Evolutionary conservation across 2,797 vertebrate genomes (phyloP).

Genomic region (Tapirus indicus): DNA sequence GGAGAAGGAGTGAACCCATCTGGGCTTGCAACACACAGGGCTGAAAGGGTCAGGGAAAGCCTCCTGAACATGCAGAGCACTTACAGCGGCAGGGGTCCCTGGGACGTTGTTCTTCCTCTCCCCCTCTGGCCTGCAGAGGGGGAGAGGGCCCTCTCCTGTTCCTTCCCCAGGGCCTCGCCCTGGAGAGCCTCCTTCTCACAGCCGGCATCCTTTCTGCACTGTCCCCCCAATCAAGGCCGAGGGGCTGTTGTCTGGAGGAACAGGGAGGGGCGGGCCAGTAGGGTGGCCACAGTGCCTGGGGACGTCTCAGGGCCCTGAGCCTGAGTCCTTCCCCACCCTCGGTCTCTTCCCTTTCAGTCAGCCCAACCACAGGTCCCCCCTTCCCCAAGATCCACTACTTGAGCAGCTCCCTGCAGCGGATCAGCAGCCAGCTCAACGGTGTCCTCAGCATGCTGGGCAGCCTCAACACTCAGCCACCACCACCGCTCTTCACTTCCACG

Average conservation of each 20-base stretch:
- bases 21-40: neutral
- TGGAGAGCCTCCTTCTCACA: neutral
- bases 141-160: neutral
- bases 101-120: neutral
- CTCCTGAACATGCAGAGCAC: neutral
- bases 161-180: neutral
- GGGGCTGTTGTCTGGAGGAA: neutral
- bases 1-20: neutral
- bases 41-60: neutral
- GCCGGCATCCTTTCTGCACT: neutral
- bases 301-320: accelerated
- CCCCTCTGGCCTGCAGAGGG: neutral
- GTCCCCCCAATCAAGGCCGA: neutral
- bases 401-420: conserved; percentile 91
- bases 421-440: conserved; percentile 92
- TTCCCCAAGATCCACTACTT: conserved; percentile 90
- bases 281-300: neutral
- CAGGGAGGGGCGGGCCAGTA: neutral
- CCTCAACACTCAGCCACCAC: conserved; percentile 85
- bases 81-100: neutral
- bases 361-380: neutral
- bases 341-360: conserved; percentile 56
- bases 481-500: neutral
- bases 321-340: neutral
- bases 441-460: conserved; percentile 91